Conservation (phyloP, 2,797 vertebrate genomes). For the Trematomus bernacchii region DNA sequence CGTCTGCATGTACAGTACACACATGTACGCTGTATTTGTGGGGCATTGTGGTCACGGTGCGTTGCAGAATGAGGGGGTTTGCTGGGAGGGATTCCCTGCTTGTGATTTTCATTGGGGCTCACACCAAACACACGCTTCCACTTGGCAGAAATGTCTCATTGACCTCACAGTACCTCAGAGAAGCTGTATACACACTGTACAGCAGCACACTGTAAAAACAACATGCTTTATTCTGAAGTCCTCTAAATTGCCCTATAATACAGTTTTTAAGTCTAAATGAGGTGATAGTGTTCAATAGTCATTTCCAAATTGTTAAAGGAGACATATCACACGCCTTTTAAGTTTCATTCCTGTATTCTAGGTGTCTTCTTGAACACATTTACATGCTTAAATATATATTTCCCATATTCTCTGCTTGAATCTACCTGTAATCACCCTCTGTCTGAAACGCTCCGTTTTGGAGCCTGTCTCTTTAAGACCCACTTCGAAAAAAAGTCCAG, state of each 20-base stretch:
- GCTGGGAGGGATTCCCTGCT: conserved; percentile 80
- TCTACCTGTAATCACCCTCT: neutral
- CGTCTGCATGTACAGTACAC: neutral
- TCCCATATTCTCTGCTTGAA: neutral
- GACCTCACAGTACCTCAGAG: conserved; percentile 64
- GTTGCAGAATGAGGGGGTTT: conserved; percentile 27
- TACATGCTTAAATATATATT: neutral
- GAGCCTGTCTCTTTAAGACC: neutral
- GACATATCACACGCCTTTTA: neutral
- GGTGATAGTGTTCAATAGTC: too few species aligned
- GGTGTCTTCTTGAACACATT: neutral
- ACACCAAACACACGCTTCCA: conserved; percentile 60
- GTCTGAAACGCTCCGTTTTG: neutral
- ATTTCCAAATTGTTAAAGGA: neutral
- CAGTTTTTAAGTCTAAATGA: too few species aligned
- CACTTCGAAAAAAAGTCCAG: too few species aligned
- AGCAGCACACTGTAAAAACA: conserved; percentile 21
- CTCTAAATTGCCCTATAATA: too few species aligned
- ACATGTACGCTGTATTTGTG: conserved; percentile 11
- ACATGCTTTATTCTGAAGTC: neutral
- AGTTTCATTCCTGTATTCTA: neutral
- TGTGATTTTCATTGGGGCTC: conserved; percentile 46
- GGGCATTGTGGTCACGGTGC: conserved; percentile 29
- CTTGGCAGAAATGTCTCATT: conserved; percentile 48
- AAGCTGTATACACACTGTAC: conserved; percentile 34